These are phyloP conservation scores for Halichoeres trimaculatus DNA, from an alignment of 2,113 vertebrate genomes.

Conservation along the genomic window DNA sequence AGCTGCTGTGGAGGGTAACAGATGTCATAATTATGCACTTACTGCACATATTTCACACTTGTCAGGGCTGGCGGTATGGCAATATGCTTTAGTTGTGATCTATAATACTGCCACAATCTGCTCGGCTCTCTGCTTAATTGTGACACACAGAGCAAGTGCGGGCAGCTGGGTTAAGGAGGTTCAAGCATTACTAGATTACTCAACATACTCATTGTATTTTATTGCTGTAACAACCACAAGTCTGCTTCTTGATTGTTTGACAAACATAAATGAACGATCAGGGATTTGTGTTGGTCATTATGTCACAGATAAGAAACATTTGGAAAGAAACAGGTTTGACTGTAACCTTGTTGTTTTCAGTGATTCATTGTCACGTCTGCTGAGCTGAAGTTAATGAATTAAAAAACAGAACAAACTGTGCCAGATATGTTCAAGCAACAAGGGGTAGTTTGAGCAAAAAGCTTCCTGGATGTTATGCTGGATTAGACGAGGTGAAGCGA, in stretches of 20 bases:
- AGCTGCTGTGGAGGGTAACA: slow-evolving; percentile 86
- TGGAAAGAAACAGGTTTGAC: neutral
- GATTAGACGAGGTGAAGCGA: slow-evolving; percentile 52
- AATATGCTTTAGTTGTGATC: slow-evolving; percentile 83
- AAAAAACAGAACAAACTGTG: neutral
- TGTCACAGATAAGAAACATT: no score
- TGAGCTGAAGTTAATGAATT: slow-evolving; percentile 1
- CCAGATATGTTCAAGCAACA: slow-evolving; percentile 8
- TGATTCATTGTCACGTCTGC: slow-evolving; percentile 20
- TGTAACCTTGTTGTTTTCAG: slow-evolving; percentile 21
- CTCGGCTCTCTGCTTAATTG: slow-evolving; percentile 71
- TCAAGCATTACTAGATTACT: slow-evolving; percentile 69
- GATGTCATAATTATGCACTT: slow-evolving; percentile 96
- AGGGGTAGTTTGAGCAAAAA: slow-evolving; percentile 31
- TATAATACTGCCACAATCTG: slow-evolving; percentile 70
- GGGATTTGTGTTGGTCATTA: neutral
- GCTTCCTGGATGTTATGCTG: slow-evolving; percentile 35
- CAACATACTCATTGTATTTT: slow-evolving; percentile 48
- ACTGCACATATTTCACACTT: slow-evolving; percentile 88
- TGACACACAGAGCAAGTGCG: slow-evolving; percentile 58
- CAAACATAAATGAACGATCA: neutral
- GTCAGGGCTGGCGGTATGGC: slow-evolving; percentile 75
- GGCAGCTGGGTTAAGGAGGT: slow-evolving; percentile 65
- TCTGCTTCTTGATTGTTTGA: neutral
- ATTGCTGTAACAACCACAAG: neutral